A percentile compares a stretch with the other conserved stretches of the same genome.
Evolutionary conservation across 2,797 vertebrate species (phyloP).

Genomic region (Philypnodon macrostomus): DNA sequence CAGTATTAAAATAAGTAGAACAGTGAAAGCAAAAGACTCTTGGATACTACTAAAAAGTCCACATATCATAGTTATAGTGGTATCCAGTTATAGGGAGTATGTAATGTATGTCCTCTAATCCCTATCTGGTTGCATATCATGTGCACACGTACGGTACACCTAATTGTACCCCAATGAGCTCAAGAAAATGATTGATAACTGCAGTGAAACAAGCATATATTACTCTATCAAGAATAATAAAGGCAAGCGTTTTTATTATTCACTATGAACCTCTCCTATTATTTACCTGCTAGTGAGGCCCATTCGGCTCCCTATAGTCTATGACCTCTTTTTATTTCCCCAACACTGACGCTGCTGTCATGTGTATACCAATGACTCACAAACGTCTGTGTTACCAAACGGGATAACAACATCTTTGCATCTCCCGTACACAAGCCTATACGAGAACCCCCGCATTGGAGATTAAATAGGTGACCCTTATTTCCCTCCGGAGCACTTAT

Average conservation of each 20-base stretch:
- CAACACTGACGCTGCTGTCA: constrained; percentile 28
- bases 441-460: constrained; percentile 39
- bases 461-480: constrained; percentile 74
- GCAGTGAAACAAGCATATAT: too few species aligned
- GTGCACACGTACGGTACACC: too few species aligned
- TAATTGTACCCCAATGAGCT: too few species aligned
- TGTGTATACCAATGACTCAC: constrained; percentile 27
- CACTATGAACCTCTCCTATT: constrained; percentile 12
- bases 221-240: not conserved
- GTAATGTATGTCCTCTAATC: too few species aligned
- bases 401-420: constrained; percentile 34
- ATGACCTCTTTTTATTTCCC: constrained; percentile 39
- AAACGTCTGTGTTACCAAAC: constrained; percentile 1
- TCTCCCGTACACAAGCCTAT: constrained; percentile 22
- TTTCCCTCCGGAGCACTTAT: constrained; percentile 66
- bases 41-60: too few species aligned
- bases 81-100: too few species aligned
- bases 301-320: constrained; percentile 7
- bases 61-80: too few species aligned
- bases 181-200: too few species aligned
- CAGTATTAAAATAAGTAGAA: too few species aligned
- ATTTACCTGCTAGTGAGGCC: constrained; percentile 13
- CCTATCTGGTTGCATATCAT: too few species aligned
- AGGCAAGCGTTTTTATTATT: not conserved
- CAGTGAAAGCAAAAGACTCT: too few species aligned